phyloP scores from a whole-genome alignment of 2,888 invertebrate genomes.

The Caenorhabditis doughertyi region DNA sequence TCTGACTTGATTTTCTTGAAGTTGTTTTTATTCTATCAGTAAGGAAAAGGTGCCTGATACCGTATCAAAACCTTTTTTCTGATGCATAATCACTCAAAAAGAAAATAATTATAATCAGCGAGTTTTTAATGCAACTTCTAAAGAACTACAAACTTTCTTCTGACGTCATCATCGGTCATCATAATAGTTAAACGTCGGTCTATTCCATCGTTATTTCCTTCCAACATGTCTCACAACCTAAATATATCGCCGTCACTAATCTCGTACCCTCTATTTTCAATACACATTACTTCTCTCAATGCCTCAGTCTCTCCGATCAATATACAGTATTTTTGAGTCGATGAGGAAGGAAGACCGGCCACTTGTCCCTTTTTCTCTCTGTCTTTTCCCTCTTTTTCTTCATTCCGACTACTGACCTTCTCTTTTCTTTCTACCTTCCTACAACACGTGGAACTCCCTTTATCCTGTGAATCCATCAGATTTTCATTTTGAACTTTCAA shows the following conservation, averaged over 20 bases:
- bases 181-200: neutral
- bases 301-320: slow-evolving; percentile 49
- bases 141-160: neutral
- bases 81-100: too few species aligned
- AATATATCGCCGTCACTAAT: slow-evolving; percentile 52
- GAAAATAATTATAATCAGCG: too few species aligned
- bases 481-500: neutral
- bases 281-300: slow-evolving; percentile 39
- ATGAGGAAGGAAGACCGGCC: slow-evolving; percentile 23
- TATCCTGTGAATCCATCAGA: neutral
- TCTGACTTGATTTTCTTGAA: neutral
- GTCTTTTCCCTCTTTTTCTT: slow-evolving; percentile 11
- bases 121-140: too few species aligned
- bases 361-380: slow-evolving; percentile 35
- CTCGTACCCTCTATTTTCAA: slow-evolving; percentile 12
- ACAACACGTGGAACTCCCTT: slow-evolving; percentile 32
- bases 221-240: slow-evolving; percentile 18
- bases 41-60: too few species aligned
- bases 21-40: neutral
- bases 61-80: too few species aligned
- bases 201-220: neutral
- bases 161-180: slow-evolving; percentile 22
- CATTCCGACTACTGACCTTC: slow-evolving; percentile 48
- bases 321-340: slow-evolving; percentile 43
- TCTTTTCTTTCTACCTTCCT: neutral